Base-by-base conservation (phyloP, 2,797 vertebrate genomes). In the Apodemus agrarius region DNA sequence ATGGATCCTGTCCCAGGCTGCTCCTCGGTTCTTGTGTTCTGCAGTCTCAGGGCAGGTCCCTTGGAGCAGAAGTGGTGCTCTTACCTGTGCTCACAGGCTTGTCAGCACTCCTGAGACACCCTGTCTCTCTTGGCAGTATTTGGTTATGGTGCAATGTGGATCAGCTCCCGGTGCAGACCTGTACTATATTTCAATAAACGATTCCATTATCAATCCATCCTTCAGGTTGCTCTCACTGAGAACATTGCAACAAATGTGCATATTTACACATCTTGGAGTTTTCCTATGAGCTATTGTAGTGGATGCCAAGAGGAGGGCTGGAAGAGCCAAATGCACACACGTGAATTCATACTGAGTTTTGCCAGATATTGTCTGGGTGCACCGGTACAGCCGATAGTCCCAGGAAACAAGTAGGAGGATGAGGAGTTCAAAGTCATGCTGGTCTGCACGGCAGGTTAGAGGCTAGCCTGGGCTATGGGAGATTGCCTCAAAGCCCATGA, bases 201-300 rank as follows among this genome's bases (percentile, higher is more conserved):
- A 61, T 7, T 78, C 26, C 26, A 80, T 37, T 59, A 19, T 57
- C 54, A 17, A 49, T 54, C 46, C 4, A 46, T 46, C 17, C 17
- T 95, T 81, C 37, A 78, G 31, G 75, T 75, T 80, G 19, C 49
- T 67, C 74, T 96, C 19, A 54, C 13, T 65, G 52, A 94, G 91
- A 85, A 82, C 59, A 24, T 31, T 87, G 2, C 87, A 83, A 63
- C n/a, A 83, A 75, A 61, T 76, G n/a, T 46, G 4, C 34, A 16
- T 91, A 24, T 81, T 78, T 93, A 82, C 76, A 75, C 76, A 17
- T 84, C 40, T 87, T 80, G 69, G 0, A 34, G 17, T 86, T 96
- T 78, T 65, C 11, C 52, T 72, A 8, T 43, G 24, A 7, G 6
- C 61, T 89, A 49, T 78, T 34, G 54, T 49, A 43, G 34, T 81